Evolutionary conservation across 2,113 vertebrate species (phyloP).

Genomic region (Colossoma macropomum): DNA sequence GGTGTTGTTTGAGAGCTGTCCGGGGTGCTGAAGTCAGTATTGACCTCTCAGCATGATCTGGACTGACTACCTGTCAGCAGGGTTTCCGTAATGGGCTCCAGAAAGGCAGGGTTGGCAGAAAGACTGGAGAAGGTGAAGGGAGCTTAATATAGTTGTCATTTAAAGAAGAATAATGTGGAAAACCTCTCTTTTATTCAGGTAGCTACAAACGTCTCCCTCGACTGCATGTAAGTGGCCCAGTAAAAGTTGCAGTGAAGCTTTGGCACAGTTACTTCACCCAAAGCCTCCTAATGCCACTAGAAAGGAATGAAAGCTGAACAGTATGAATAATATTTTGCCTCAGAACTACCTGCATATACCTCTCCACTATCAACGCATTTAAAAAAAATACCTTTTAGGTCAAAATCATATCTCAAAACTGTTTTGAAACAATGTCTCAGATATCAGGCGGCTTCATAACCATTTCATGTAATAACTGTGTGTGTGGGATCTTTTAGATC

Average conservation of each 20-base stretch:
- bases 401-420: too few species aligned
- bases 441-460: too few species aligned
- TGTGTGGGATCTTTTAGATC: too few species aligned
- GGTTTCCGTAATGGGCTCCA: constrained; percentile 14
- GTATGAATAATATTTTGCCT: too few species aligned
- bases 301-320: too few species aligned
- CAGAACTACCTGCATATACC: too few species aligned
- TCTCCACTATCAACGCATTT: too few species aligned
- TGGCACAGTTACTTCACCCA: not conserved
- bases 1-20: constrained; percentile 22
- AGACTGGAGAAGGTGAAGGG: not conserved
- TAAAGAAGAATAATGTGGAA: not conserved
- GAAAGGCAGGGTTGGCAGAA: not conserved
- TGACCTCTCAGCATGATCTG: not conserved
- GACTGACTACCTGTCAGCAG: constrained; percentile 16
- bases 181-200: not conserved
- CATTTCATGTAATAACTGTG: too few species aligned
- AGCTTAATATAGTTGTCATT: not conserved
- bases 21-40: constrained; percentile 31
- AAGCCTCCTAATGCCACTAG: too few species aligned
- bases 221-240: not conserved
- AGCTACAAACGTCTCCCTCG: not conserved
- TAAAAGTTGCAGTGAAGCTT: not conserved
- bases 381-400: too few species aligned
- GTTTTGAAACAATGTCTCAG: too few species aligned